These are phyloP conservation scores for Sparidentex hasta DNA, from an alignment of 2,797 vertebrate genomes.

Conservation along the genomic window DNA sequence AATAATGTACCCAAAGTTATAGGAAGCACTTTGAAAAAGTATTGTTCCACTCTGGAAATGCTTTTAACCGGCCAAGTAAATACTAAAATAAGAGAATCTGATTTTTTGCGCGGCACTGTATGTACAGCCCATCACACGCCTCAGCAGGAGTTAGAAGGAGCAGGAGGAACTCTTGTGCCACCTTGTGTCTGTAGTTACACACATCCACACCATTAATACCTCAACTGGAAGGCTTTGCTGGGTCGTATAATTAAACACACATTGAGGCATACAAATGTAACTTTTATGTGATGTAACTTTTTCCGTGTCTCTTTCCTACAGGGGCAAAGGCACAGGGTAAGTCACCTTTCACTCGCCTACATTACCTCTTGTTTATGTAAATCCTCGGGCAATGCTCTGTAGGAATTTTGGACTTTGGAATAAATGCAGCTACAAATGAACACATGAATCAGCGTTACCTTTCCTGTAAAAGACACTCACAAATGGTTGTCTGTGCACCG, in stretches of 20 bases:
- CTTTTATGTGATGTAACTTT: neutral
- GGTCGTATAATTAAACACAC: neutral
- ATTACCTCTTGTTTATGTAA: neutral
- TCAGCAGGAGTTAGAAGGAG: neutral
- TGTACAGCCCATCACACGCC: neutral
- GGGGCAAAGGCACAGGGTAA: conserved; percentile 67
- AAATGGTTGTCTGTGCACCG: neutral
- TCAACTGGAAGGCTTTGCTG: neutral
- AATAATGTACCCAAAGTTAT: neutral
- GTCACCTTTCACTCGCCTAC: conserved; percentile 33
- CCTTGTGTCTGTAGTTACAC: conserved; percentile 13
- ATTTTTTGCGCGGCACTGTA: neutral
- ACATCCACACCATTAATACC: neutral
- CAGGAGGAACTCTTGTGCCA: conserved; percentile 2
- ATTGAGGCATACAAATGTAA: neutral
- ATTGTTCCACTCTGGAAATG: neutral
- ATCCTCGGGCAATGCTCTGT: neutral
- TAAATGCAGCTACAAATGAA: neutral
- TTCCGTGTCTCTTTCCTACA: conserved; percentile 45
- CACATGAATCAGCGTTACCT: neutral
- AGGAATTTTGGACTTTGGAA: neutral
- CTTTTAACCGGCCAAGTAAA: neutral
- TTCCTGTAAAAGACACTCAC: neutral
- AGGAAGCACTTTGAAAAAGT: neutral
- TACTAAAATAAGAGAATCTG: neutral